A percentile compares a stretch with the other conserved stretches of the same genome.
These are phyloP conservation scores for Cichlasoma orientale DNA, from an alignment of 2,797 vertebrate genomes.

Conservation along the genomic window DNA sequence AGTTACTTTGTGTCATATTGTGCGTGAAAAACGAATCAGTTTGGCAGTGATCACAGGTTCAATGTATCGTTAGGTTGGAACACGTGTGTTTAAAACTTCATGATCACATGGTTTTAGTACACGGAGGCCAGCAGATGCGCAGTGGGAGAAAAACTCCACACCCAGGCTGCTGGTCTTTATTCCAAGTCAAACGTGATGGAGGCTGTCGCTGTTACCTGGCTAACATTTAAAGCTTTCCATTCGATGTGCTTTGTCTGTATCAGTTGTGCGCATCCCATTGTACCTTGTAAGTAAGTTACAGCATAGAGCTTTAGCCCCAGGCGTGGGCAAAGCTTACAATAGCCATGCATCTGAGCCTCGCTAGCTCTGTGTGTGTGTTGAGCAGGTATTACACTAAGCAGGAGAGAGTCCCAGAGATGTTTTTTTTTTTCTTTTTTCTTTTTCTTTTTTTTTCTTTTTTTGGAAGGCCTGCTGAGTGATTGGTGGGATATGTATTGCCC, in stretches of 20 bases:
- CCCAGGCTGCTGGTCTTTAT: not conserved
- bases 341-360: slow-evolving; percentile 57
- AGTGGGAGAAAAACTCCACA: not conserved
- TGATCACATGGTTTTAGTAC: not conserved
- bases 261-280: slow-evolving; percentile 33
- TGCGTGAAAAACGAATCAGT: too few relatives aligned
- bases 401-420: slow-evolving; percentile 40
- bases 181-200: not conserved
- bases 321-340: slow-evolving; percentile 55
- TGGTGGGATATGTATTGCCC: slow-evolving; percentile 64
- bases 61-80: not conserved
- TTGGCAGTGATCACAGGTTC: not conserved
- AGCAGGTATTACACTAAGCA: slow-evolving; percentile 55
- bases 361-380: slow-evolving; percentile 51
- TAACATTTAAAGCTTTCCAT: slow-evolving; percentile 16
- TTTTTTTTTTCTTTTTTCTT: not conserved
- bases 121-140: not conserved
- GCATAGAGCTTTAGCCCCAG: slow-evolving; percentile 52
- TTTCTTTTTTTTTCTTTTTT: slow-evolving; percentile 14
- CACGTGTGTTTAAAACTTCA: not conserved
- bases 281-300: slow-evolving; percentile 48
- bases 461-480: slow-evolving; percentile 61
- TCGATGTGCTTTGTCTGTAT: slow-evolving; percentile 28
- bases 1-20: not conserved
- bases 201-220: not conserved